phyloP scores from a whole-genome alignment of 2,888 invertebrate genomes.

The Chymomyza caudatula region DNA sequence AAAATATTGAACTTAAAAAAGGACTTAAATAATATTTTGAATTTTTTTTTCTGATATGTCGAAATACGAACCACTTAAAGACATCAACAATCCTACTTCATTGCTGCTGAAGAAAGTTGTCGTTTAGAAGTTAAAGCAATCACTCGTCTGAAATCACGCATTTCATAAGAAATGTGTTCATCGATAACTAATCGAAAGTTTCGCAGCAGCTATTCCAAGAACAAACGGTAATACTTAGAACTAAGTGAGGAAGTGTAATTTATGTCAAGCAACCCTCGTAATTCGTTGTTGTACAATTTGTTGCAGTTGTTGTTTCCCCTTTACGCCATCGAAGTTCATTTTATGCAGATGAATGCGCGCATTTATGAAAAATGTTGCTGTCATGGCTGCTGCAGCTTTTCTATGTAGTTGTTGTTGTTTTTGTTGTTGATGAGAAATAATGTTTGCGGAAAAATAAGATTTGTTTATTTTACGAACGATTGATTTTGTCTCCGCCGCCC shows the following conservation, averaged over 20 bases:
- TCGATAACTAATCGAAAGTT: too few species aligned
- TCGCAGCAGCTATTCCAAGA: too few species aligned
- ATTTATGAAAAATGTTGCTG: constrained; percentile 68
- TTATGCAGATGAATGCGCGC: constrained; percentile 71
- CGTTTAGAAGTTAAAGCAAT: too few species aligned
- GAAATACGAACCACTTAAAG: too few species aligned
- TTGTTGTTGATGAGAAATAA: constrained; percentile 66
- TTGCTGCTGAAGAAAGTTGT: too few species aligned
- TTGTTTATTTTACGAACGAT: constrained; percentile 73
- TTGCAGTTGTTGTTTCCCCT: not conserved
- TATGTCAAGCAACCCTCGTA: constrained; percentile 33
- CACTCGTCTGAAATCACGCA: too few species aligned
- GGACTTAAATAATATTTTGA: too few species aligned
- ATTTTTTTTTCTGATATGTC: too few species aligned
- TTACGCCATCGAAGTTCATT: constrained; percentile 26
- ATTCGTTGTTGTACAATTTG: not conserved
- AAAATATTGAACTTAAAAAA: too few species aligned
- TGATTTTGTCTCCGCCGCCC: constrained; percentile 46
- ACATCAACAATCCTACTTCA: too few species aligned
- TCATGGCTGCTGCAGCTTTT: constrained; percentile 50
- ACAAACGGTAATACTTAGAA: not conserved
- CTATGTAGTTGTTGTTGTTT: constrained; percentile 18
- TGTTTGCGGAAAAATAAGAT: constrained; percentile 73
- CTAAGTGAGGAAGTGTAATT: not conserved
- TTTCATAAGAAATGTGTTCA: too few species aligned